phyloP scores from a whole-genome alignment of 2,888 invertebrate genomes.

The Andrena marginata region DNA sequence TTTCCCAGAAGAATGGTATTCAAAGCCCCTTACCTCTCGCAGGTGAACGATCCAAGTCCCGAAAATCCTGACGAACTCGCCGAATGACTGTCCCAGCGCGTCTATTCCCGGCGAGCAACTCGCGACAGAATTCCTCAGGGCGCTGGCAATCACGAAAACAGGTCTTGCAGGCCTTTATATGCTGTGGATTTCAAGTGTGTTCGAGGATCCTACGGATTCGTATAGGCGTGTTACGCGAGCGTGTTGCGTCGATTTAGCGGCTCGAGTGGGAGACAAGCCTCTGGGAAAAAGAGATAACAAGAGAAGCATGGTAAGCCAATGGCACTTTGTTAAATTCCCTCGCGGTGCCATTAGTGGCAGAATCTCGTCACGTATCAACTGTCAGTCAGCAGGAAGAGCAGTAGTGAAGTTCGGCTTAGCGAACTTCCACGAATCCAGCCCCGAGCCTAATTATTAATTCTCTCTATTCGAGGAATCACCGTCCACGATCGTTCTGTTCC shows the following conservation, averaged over 20 bases:
- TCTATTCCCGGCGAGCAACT: constrained; percentile 62
- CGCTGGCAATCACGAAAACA: constrained; percentile 67
- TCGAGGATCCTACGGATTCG: constrained; percentile 45
- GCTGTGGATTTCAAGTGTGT: constrained; percentile 52
- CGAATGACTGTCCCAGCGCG: constrained; percentile 58
- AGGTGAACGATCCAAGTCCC: not conserved
- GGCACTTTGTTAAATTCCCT: constrained; percentile 26
- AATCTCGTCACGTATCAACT: constrained; percentile 56
- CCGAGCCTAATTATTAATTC: constrained; percentile 34
- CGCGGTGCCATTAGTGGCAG: constrained; percentile 33
- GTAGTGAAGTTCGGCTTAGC: not conserved
- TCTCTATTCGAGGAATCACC: constrained; percentile 20
- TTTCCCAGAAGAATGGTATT: not conserved
- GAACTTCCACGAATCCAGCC: constrained; percentile 22
- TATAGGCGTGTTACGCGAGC: constrained; percentile 4
- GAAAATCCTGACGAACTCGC: constrained; percentile 23
- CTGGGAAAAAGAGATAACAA: constrained; percentile 16
- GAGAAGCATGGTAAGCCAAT: constrained; percentile 4
- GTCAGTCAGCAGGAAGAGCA: constrained; percentile 34
- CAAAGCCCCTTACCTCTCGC: constrained; percentile 27
- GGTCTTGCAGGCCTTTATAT: constrained; percentile 72
- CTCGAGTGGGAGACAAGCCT: constrained; percentile 38
- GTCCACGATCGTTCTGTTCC: not conserved
- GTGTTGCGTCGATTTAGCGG: constrained; percentile 31
- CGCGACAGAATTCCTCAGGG: constrained; percentile 64